phyloP scores from a whole-genome alignment of 2,797 vertebrate species.

The Clarias pachynema region DNA sequence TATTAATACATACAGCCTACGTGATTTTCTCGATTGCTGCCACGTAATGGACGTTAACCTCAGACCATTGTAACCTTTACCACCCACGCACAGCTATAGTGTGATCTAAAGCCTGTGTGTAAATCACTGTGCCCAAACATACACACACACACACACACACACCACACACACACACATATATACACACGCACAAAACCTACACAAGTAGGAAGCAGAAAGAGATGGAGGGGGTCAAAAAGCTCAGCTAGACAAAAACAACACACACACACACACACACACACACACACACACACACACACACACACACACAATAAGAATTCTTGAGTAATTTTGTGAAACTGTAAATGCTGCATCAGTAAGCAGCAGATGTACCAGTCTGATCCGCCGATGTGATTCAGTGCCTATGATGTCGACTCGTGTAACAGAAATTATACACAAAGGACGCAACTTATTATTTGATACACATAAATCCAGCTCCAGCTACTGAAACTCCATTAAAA shows the following conservation, averaged over 20 bases:
- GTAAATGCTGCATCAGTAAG: not conserved
- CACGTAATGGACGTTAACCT: conserved; percentile 3
- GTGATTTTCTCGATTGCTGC: not conserved
- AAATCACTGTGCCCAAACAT: conserved; percentile 12
- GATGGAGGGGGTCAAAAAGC: not conserved
- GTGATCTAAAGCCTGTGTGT: conserved; percentile 32
- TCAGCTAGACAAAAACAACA: not conserved
- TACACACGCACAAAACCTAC: not conserved
- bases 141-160: conserved; percentile 4
- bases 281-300: not conserved
- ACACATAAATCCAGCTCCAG: not conserved
- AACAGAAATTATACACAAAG: not conserved
- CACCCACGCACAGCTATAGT: conserved; percentile 15
- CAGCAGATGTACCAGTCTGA: not conserved
- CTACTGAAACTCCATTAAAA: too few species aligned
- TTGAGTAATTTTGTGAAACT: not conserved
- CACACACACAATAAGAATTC: not conserved
- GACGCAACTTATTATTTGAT: not conserved
- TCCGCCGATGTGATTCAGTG: not conserved
- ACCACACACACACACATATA: conserved; percentile 1
- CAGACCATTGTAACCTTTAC: conserved; percentile 13
- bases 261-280: not conserved
- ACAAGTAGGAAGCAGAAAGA: not conserved
- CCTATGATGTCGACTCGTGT: not conserved
- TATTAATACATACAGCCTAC: conserved; percentile 4